Percentiles rank a stretch among this genome's conserved stretches.
Conservation (phyloP, 1,140 invertebrate genomes). For the Belonocnema kinseyi region DNA sequence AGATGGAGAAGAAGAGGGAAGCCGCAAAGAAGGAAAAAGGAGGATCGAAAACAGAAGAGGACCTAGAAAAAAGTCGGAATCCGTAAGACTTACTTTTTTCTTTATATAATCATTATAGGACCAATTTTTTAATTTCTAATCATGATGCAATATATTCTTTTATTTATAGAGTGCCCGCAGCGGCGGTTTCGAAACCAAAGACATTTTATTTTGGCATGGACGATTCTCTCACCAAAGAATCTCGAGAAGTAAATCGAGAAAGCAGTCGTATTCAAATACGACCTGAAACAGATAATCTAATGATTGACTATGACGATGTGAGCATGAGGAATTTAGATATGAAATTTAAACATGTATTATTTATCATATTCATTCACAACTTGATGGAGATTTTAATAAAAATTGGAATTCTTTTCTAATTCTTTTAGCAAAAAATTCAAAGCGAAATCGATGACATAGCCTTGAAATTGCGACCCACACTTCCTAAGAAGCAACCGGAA, state of each 20-base stretch:
- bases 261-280: constrained; percentile 38
- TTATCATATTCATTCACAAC: no score
- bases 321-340: constrained; percentile 22
- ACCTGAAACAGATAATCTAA: background rate
- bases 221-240: constrained; percentile 67
- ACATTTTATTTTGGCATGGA: constrained; percentile 89
- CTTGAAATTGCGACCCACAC: constrained; percentile 83
- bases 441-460: constrained; percentile 78
- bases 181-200: constrained; percentile 75
- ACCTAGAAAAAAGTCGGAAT: constrained; percentile 46
- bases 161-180: background rate
- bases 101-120: no score
- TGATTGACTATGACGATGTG: constrained; percentile 55
- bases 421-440: constrained; percentile 14
- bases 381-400: no score
- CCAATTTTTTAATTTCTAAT: no score
- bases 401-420: no score
- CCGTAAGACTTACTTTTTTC: constrained; percentile 45
- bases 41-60: constrained; percentile 46
- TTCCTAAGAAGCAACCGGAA: constrained; percentile 85
- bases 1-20: constrained; percentile 49
- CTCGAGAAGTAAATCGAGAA: constrained; percentile 71
- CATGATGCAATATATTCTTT: background rate
- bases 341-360: background rate
- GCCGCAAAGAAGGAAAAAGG: constrained; percentile 37